A percentile compares a stretch with the other conserved stretches of the same genome.
Evolutionary conservation across 1,140 invertebrate genomes (phyloP).

Genomic region (Triops longicaudatus): DNA sequence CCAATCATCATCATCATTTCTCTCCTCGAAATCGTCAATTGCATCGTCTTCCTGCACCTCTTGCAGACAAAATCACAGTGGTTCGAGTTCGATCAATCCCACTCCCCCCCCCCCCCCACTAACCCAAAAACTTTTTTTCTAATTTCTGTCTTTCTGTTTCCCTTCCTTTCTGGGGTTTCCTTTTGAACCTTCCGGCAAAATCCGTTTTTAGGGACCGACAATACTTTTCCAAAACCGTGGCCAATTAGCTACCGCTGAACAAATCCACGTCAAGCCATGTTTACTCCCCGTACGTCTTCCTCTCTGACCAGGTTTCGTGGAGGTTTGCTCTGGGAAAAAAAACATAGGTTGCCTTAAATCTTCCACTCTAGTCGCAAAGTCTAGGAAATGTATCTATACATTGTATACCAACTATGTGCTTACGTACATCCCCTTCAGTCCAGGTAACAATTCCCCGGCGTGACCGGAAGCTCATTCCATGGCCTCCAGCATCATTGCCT

Average conservation of each 20-base stretch:
- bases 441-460: conserved; percentile 4
- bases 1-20: background rate
- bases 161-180: too few relatives aligned
- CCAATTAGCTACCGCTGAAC: background rate
- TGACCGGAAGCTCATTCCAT: background rate
- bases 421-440: background rate
- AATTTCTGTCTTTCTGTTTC: too few relatives aligned
- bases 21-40: background rate
- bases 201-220: background rate
- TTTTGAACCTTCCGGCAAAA: background rate
- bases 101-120: background rate
- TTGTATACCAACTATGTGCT: too few relatives aligned
- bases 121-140: too few relatives aligned
- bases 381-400: background rate
- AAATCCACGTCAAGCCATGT: conserved; percentile 8
- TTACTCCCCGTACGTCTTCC: conserved; percentile 10
- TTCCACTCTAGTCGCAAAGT: background rate
- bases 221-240: background rate
- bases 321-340: too few relatives aligned
- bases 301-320: background rate
- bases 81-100: background rate
- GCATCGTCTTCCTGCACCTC: background rate
- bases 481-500: background rate
- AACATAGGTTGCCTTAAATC: background rate
- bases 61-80: background rate